phyloP scores from a whole-genome alignment of 2,888 invertebrate genomes.

The Crioceris asparagi region DNA sequence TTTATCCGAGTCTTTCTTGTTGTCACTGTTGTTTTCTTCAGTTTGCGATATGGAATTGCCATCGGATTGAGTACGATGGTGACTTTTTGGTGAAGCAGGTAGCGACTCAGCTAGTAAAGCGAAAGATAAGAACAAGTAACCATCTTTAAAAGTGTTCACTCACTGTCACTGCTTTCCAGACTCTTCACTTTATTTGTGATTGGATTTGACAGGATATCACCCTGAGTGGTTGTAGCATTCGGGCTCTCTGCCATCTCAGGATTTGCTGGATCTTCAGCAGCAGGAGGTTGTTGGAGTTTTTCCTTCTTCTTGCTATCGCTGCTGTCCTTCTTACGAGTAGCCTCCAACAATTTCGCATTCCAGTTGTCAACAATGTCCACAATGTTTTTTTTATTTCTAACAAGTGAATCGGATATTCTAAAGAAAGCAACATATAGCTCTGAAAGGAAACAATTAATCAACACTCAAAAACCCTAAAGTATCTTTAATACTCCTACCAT shows the following conservation, averaged over 20 bases:
- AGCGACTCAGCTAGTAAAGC: slow-evolving; percentile 11
- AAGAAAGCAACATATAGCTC: slow-evolving; percentile 34
- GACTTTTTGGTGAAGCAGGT: slow-evolving; percentile 28
- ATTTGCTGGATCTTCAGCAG: slow-evolving; percentile 8
- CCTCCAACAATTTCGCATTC: slow-evolving; percentile 48
- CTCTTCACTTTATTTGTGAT: slow-evolving; percentile 37
- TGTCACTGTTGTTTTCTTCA: slow-evolving; percentile 30
- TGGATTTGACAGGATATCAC: slow-evolving; percentile 16
- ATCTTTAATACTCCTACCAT: slow-evolving; percentile 17
- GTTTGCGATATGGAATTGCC: slow-evolving; percentile 27
- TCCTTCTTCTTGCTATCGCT: slow-evolving; percentile 28
- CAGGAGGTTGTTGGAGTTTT: slow-evolving; percentile 3
- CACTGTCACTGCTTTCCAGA: slow-evolving; percentile 39
- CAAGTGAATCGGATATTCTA: slow-evolving; percentile 50
- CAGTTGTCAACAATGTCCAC: slow-evolving; percentile 62
- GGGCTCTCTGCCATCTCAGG: too few species aligned
- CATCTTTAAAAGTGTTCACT: slow-evolving; percentile 4
- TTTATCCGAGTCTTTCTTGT: slow-evolving; percentile 42
- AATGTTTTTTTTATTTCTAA: slow-evolving; percentile 53
- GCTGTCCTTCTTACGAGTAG: slow-evolving; percentile 28
- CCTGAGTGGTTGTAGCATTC: neutral
- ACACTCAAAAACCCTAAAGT: too few species aligned
- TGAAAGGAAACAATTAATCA: slow-evolving; percentile 16
- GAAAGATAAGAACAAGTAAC: neutral
- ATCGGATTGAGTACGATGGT: slow-evolving; percentile 40